These are phyloP conservation scores for Isaurus tuberculatus DNA, from an alignment of 92 coral and sea anemone genomes.

Conservation along the genomic window DNA sequence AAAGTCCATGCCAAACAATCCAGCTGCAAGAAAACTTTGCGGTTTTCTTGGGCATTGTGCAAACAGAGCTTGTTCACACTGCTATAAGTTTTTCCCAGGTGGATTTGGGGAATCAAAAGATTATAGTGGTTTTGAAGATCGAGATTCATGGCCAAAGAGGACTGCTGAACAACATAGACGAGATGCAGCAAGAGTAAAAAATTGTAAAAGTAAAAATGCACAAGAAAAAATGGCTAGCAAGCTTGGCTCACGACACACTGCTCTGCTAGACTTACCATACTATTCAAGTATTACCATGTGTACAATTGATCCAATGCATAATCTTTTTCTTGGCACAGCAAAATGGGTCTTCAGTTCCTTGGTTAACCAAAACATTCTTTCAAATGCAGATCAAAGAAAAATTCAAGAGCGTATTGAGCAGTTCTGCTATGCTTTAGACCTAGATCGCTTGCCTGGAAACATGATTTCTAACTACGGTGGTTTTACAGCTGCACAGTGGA, in stretches of 20 bases:
- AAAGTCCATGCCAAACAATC: slow-evolving; percentile 15
- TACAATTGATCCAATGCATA: slow-evolving; percentile 46
- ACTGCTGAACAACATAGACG: slow-evolving; percentile 57
- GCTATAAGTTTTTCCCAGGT: slow-evolving; percentile 46
- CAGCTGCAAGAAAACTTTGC: slow-evolving; percentile 76
- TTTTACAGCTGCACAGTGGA: slow-evolving; percentile 26
- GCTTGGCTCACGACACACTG: slow-evolving; percentile 53
- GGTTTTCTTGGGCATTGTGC: slow-evolving; percentile 70
- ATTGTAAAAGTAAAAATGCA: slow-evolving; percentile 60
- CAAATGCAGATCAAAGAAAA: slow-evolving; percentile 37
- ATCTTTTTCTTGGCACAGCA: slow-evolving; percentile 42
- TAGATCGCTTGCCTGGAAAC: slow-evolving; percentile 17
- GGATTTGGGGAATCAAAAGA: slow-evolving; percentile 63
- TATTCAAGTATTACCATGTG: slow-evolving; percentile 55
- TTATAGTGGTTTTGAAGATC: slow-evolving; percentile 63
- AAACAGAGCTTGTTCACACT: slow-evolving; percentile 32
- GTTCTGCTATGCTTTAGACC: slow-evolving; percentile 4
- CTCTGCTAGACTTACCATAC: slow-evolving; percentile 50
- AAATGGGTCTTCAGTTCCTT: slow-evolving; percentile 34
- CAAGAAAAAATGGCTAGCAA: slow-evolving; percentile 45
- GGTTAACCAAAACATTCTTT: slow-evolving; percentile 20
- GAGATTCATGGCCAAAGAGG: slow-evolving; percentile 58
- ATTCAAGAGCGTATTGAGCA: slow-evolving; percentile 32
- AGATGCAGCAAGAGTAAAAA: slow-evolving; percentile 43
- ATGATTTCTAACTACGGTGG: neutral